Evolutionary conservation across 2,797 vertebrate genomes (phyloP).

Genomic region (Glossophaga mutica): DNA sequence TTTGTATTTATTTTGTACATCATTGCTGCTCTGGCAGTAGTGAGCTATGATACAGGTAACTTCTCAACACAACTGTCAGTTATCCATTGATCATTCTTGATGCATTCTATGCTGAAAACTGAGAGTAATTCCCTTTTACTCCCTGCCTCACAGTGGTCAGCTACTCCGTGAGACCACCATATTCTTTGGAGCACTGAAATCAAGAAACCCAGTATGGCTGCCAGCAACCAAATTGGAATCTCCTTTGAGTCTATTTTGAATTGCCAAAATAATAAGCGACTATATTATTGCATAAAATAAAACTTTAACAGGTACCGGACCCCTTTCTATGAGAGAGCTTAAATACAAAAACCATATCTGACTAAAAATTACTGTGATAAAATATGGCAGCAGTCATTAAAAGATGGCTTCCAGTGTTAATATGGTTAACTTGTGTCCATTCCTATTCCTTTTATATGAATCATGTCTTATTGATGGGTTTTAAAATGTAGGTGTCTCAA

Average conservation of each 20-base stretch:
- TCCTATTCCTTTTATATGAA: slow-evolving; percentile 4
- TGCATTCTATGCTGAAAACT: not conserved
- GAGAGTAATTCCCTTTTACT: slow-evolving; percentile 38
- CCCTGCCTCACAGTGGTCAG: slow-evolving; percentile 24
- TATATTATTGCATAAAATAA: slow-evolving; percentile 64
- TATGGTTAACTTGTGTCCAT: slow-evolving; percentile 30
- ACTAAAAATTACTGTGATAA: slow-evolving; percentile 61
- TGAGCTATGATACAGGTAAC: slow-evolving; percentile 50
- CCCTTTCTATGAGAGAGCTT: slow-evolving; percentile 68
- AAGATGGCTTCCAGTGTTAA: slow-evolving; percentile 70
- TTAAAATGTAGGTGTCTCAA: slow-evolving; percentile 17
- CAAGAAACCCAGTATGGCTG: slow-evolving; percentile 67
- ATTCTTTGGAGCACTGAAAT: slow-evolving; percentile 58
- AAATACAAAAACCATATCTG: slow-evolving; percentile 65
- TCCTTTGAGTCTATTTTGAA: slow-evolving; percentile 61
- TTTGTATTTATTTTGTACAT: slow-evolving; percentile 33
- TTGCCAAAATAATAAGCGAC: slow-evolving; percentile 61
- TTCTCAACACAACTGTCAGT: slow-evolving; percentile 36
- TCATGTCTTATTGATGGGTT: not conserved
- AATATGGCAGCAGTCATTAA: slow-evolving; percentile 64
- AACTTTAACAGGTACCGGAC: slow-evolving; percentile 72
- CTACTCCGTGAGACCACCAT: slow-evolving; percentile 38
- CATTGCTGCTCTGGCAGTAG: slow-evolving; percentile 58
- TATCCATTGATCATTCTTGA: slow-evolving; percentile 2
- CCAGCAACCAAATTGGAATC: slow-evolving; percentile 75